Evolutionary conservation across 2,113 vertebrate species (phyloP), one percentile per base, ranked within the genome.

Genomic region (Pseudorhombus dupliciocellatus): DNA sequence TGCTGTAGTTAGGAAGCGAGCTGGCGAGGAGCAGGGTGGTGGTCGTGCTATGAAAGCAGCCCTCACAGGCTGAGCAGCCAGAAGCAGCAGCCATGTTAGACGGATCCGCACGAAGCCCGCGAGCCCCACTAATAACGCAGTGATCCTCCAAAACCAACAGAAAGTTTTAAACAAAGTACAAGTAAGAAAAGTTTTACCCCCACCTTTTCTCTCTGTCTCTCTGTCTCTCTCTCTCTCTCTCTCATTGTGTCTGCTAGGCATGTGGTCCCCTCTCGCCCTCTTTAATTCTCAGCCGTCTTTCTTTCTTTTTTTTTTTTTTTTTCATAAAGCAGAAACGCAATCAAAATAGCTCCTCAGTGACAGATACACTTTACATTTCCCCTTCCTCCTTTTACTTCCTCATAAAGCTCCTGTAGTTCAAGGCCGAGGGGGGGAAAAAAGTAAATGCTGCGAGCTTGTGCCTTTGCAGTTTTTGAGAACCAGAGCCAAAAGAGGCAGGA

Each of bases 401-500:
- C 66, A 57, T 51, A 72, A 69, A 80, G 62, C 75, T 88, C 85
- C 87, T 73, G 86, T 68, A 89, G 85, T 89, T 90, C 84, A 85
- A 87, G 88, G 85, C 85, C 84, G 87, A 80, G 83, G 85, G 76
- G 75, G 10, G 28, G 31, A 5, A 5, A 88, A 92, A 91, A 92
- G 86, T 93, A 92, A 87, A 84, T 83, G 83, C 93, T 89, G 79
- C 82, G 87, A 92, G 93, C 92, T 91, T 87, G 34, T 91, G 92
- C 89, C 82, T 91, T 88, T 90, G 83, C 91, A 88, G 93, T 89
- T 93, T 93, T 88, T 14, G 86, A 90, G 92, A 93, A 92, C 84
- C 73, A 61, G 88, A 88, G 92, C 93, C 93, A 95, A 93, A 93
- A 92, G 87, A 94, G 92, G 93, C 92, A 94, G 93, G 94, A 95